Conservation (phyloP, 2,888 invertebrate genomes). For the Petrolisthes cinctipes region DNA sequence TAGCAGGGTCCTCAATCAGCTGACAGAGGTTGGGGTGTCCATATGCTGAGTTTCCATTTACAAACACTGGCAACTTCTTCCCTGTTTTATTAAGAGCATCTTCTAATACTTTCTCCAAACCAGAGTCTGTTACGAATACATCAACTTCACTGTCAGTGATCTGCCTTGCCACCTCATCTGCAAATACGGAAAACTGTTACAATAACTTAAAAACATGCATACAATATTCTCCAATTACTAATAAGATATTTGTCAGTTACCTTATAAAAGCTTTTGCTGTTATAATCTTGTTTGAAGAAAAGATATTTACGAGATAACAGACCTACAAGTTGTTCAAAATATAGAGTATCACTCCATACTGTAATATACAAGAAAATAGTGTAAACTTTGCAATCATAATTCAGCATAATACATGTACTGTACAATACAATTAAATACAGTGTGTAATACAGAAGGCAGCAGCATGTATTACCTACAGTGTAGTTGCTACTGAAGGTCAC, state of each 20-base stretch:
- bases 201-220: neutral
- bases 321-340: no score
- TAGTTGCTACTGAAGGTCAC: conserved; percentile 34
- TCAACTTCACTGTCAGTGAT: conserved; percentile 3
- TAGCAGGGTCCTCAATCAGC: neutral
- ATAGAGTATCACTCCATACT: no score
- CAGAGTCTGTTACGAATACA: conserved; percentile 19
- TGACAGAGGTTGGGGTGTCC: conserved; percentile 24
- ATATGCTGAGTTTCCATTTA: conserved; percentile 18
- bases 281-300: no score
- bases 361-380: no score
- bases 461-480: conserved; percentile 31
- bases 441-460: no score
- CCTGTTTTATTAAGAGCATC: neutral
- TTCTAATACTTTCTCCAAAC: neutral
- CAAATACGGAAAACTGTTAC: no score
- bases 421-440: no score
- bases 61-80: conserved; percentile 10
- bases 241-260: no score
- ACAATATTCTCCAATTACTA: neutral
- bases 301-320: no score
- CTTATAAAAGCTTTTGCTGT: no score
- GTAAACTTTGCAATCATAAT: no score
- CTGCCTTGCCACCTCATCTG: conserved; percentile 41
- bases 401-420: no score